Base-by-base conservation (phyloP, 2,888 invertebrate genomes). In the Microctonus hyperodae region DNA sequence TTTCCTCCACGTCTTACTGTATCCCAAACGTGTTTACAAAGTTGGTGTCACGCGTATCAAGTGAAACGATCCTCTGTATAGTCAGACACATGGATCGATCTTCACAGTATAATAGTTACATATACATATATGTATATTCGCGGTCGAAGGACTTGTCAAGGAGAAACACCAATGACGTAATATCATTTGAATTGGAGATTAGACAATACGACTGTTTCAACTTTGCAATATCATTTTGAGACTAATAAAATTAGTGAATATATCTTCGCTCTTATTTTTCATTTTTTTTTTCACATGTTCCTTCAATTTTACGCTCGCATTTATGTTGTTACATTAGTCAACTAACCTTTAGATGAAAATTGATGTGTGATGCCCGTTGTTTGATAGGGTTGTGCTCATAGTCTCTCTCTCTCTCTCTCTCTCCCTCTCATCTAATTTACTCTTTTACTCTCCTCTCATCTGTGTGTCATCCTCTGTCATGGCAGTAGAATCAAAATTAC, bases 1-100 rank as follows among this genome's bases (percentile, higher is more conserved):
- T 65, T 50, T 65, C 9, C 25, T 37, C 25, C 59, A 65, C 65
- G 65, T 65, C 59, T 51, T 65, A 58, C 59, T 31, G 28, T 35
- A 65, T 58, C 40, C 13, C 2, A 25, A 51, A 65, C 59, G 65
- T 65, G 65, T 59, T 53, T 51, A 65, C 65, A 48, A 44, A 25
- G 10, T 35, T 50, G 48, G 50, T 59, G 25, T 22, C 25, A 7
- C 37, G 22, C n/a, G 25, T 20, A 40, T 51, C 28, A 20, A 62
- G 62, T 35, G 40, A 55, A 53, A 62, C 53, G 62, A 59, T 28
- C 5, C 37, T 16, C 25, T 37, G 13, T 53, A n/a, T 20, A 64
- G 64, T 64, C 40, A 37, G 53, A 51, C 50, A 61, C 20, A 28
- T 28, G 51, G 6, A 13, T 3, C 13, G 25, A 13, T 10, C 25